Evolutionary conservation across 92 coral and sea anemone species (phyloP), one percentile per base, ranked within the genome.

Genomic region (Zoanthus sociatus): DNA sequence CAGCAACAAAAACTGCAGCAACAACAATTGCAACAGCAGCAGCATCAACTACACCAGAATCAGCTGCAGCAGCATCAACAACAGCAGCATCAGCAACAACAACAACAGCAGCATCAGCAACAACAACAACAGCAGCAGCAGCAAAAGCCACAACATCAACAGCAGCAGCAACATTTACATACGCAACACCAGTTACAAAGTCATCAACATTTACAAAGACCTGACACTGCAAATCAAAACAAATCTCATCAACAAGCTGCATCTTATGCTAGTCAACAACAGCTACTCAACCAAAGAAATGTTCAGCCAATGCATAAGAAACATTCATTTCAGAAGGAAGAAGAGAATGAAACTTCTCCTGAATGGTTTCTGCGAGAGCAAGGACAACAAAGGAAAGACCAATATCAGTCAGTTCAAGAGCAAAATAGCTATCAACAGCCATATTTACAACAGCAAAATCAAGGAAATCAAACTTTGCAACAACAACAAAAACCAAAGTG

Each of bases 61-160:
- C 51, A 32, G 51, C 21, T 2, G 14, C 21, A 1, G 44, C 73
- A 26, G 18, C 54, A 8, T 16, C 82, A 77, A 16, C 64, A 31
- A 5, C 55, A 50, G 55, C 9, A 7, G 7, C 55, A 7, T 3
- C 50, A 15, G 0, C 78, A 14, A 32, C 64, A 67, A 66, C 71
- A 73, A 6, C 31, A 16, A 10, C 9, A 6, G 73, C 32, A 47
- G 37, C 83, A 81, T 21, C 92, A 91, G 18, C 88, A 79, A 10
- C 91, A 89, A 54, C 90, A 87, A 37, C 92, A 90, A 60, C 90
- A 87, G 64, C 89, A 66, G 16, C 71, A 48, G 15, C 16, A 37
- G 12, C 67, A 83, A 1, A 83, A 70, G 13, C 78, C 86, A 9
- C 87, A 76, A 71, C 86, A 81, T 13, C 87, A 84, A 33, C 87